These are phyloP conservation scores for Pyrochroa serraticornis DNA, from an alignment of 2,888 invertebrate species.

Conservation along the genomic window DNA sequence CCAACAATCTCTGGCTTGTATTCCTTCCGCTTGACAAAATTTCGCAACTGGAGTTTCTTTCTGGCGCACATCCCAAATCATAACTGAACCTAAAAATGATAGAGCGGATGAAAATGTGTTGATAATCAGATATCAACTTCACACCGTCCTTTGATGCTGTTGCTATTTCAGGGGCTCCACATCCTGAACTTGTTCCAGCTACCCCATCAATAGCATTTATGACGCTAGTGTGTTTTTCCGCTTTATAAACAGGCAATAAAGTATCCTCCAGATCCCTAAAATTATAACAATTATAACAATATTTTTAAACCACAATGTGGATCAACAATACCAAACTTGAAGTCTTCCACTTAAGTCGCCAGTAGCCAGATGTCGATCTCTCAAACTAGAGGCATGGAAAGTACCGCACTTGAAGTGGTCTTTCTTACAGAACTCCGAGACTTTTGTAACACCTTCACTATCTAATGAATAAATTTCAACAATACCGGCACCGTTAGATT, in stretches of 20 bases:
- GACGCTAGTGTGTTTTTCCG: slow-evolving; percentile 79
- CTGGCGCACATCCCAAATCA: slow-evolving; percentile 95
- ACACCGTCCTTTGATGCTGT: slow-evolving; percentile 92
- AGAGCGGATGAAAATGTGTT: background rate
- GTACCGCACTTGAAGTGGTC: slow-evolving; percentile 91
- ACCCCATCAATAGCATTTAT: slow-evolving; percentile 92
- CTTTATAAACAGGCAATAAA: slow-evolving; percentile 76
- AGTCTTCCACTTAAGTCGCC: slow-evolving; percentile 88
- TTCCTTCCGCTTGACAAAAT: slow-evolving; percentile 78
- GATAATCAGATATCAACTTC: slow-evolving; percentile 1
- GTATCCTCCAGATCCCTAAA: slow-evolving; percentile 81
- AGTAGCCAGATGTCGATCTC: slow-evolving; percentile 83
- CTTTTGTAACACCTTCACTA: slow-evolving; percentile 72
- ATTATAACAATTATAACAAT: background rate
- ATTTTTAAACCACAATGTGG: background rate
- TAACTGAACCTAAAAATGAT: slow-evolving; percentile 71
- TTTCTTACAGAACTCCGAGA: slow-evolving; percentile 79
- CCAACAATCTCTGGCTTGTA: slow-evolving; percentile 88
- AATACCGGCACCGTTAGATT: slow-evolving; percentile 84
- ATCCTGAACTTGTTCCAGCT: slow-evolving; percentile 79
- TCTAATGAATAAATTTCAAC: slow-evolving; percentile 82
- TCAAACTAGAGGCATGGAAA: slow-evolving; percentile 85
- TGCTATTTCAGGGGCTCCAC: slow-evolving; percentile 93
- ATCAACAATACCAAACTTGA: slow-evolving; percentile 75
- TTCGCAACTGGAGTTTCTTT: slow-evolving; percentile 86